A percentile compares a stretch with the other conserved stretches of the same genome.
Conservation (phyloP, 2,888 invertebrate genomes). For the Aleiodes testaceus region DNA sequence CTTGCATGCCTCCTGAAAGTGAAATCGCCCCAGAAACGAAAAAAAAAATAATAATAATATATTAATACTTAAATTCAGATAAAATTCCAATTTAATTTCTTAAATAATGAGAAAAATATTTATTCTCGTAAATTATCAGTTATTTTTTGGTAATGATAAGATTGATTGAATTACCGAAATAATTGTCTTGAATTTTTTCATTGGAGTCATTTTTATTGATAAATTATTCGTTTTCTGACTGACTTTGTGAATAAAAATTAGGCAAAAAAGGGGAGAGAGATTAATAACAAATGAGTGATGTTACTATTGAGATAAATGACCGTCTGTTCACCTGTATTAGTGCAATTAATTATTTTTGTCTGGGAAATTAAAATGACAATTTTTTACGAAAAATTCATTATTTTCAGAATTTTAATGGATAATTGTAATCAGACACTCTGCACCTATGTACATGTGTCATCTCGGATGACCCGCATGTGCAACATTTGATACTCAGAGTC, state of each 20-base stretch:
- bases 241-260: not conserved
- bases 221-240: not conserved
- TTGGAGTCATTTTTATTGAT: slow-evolving; percentile 4
- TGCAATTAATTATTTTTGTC: too few relatives aligned
- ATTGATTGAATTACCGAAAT: slow-evolving; percentile 6
- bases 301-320: too few relatives aligned
- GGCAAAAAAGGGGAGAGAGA: not conserved
- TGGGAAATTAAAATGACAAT: too few relatives aligned
- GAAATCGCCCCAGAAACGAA: slow-evolving; percentile 47
- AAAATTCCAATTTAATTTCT: not conserved
- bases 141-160: slow-evolving; percentile 10
- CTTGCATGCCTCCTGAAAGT: slow-evolving; percentile 71
- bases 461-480: slow-evolving; percentile 56
- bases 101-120: not conserved
- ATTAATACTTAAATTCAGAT: not conserved
- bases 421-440: slow-evolving; percentile 23
- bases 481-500: slow-evolving; percentile 59
- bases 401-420: not conserved
- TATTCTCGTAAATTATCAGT: slow-evolving; percentile 4
- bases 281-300: not conserved
- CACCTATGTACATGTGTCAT: slow-evolving; percentile 40
- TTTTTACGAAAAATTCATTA: too few relatives aligned
- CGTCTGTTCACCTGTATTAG: too few relatives aligned
- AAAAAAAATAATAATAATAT: slow-evolving; percentile 20
- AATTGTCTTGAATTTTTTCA: slow-evolving; percentile 10